phyloP scores from a whole-genome alignment of 1,140 invertebrate species.

The Campodea augens region DNA sequence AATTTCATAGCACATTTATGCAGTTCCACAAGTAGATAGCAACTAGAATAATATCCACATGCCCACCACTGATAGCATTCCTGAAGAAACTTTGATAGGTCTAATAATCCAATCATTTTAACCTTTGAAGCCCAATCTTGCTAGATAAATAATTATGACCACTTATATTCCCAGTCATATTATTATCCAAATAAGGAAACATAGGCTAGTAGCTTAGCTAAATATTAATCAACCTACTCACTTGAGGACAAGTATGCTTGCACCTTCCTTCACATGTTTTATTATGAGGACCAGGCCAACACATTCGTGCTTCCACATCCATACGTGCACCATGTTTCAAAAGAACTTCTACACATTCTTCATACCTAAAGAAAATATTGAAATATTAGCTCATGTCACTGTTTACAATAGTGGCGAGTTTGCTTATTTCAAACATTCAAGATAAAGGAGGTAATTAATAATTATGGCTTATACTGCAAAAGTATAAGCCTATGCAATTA shows the following conservation, averaged over 20 bases:
- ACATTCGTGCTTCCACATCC: slow-evolving; percentile 31
- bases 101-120: too few relatives aligned
- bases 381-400: neutral
- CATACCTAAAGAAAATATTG: slow-evolving; percentile 18
- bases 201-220: neutral
- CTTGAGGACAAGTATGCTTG: slow-evolving; percentile 18
- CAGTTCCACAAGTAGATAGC: too few relatives aligned
- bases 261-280: slow-evolving; percentile 47
- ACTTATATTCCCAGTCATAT: too few relatives aligned
- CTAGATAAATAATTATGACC: too few relatives aligned
- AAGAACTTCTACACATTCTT: slow-evolving; percentile 28
- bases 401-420: slow-evolving; percentile 1
- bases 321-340: slow-evolving; percentile 28
- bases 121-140: too few relatives aligned
- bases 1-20: too few relatives aligned
- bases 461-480: too few relatives aligned
- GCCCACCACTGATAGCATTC: too few relatives aligned
- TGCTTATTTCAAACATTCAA: neutral
- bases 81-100: too few relatives aligned
- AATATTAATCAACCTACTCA: neutral
- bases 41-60: too few relatives aligned
- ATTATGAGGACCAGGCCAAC: slow-evolving; percentile 47
- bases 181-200: neutral
- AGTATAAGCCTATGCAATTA: too few relatives aligned
- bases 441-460: slow-evolving; percentile 6